phyloP scores from a whole-genome alignment of 2,888 invertebrate species.

The Steinernema hermaphroditum region DNA sequence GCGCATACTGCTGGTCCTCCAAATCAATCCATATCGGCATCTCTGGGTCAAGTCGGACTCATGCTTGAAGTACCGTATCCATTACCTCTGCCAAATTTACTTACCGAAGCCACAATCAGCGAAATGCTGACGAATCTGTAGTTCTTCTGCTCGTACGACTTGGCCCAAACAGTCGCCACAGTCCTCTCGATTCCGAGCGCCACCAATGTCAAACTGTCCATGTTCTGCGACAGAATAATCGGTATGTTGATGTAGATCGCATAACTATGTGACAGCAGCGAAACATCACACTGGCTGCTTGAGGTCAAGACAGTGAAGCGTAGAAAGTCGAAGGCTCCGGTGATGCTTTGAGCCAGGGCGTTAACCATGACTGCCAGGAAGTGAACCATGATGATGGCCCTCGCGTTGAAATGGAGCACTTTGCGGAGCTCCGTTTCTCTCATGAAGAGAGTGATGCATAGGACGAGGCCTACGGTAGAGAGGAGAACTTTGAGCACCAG shows the following conservation, averaged over 20 bases:
- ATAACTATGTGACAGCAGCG: slow-evolving; percentile 10
- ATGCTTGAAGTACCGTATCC: too few relatives aligned
- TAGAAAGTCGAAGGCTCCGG: slow-evolving; percentile 1
- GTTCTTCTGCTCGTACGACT: slow-evolving; percentile 14
- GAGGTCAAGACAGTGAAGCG: background rate
- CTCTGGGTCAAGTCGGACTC: too few relatives aligned
- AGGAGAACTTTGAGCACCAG: background rate
- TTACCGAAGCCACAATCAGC: background rate
- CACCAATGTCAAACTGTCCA: background rate
- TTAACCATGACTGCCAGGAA: slow-evolving; percentile 1
- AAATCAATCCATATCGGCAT: too few relatives aligned
- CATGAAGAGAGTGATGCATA: background rate
- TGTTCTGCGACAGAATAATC: background rate
- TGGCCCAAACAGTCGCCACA: background rate
- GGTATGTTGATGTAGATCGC: background rate
- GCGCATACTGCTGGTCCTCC: too few relatives aligned
- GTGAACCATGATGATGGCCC: background rate
- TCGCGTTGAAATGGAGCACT: background rate
- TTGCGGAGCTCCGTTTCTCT: background rate
- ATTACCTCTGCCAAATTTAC: too few relatives aligned
- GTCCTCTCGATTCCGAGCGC: slow-evolving; percentile 8
- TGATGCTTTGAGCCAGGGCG: background rate
- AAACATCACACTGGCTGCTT: background rate
- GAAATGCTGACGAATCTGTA: background rate
- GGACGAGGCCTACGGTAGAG: background rate